These are phyloP conservation scores for Clarias batrachus DNA, from an alignment of 2,113 vertebrate genomes.

Conservation along the genomic window DNA sequence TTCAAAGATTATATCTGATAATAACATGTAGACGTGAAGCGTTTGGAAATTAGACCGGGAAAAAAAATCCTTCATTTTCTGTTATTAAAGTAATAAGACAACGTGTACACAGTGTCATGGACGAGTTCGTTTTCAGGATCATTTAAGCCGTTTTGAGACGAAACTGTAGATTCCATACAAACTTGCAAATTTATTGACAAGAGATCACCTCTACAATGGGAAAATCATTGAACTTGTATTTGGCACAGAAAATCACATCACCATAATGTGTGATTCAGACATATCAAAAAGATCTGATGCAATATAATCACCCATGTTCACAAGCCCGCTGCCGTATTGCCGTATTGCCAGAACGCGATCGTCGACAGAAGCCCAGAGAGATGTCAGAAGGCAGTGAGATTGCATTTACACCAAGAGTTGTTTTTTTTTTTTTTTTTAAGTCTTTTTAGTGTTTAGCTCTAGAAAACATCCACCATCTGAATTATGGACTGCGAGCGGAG, in stretches of 20 bases:
- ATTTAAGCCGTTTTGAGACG: background rate
- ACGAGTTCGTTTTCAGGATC: background rate
- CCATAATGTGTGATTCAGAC: slow-evolving; percentile 45
- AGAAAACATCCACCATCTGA: slow-evolving; percentile 29
- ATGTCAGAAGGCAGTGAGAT: slow-evolving; percentile 58
- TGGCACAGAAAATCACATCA: slow-evolving; percentile 53
- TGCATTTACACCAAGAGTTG: slow-evolving; percentile 33
- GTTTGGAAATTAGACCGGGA: background rate
- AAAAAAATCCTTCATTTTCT: background rate
- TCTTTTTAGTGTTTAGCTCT: slow-evolving; percentile 21
- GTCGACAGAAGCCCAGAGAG: slow-evolving; percentile 41
- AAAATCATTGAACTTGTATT: slow-evolving; percentile 48
- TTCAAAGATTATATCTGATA: background rate
- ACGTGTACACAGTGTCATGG: background rate
- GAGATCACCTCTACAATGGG: slow-evolving; percentile 49
- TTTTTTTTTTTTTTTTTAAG: too few species aligned
- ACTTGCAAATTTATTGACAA: slow-evolving; percentile 59
- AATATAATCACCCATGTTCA: slow-evolving; percentile 32
- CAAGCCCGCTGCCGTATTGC: slow-evolving; percentile 19
- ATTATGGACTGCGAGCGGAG: slow-evolving; percentile 18
- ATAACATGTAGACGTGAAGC: background rate
- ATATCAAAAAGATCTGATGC: slow-evolving; percentile 44
- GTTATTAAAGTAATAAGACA: background rate
- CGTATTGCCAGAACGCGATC: slow-evolving; percentile 26
- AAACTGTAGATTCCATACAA: slow-evolving; percentile 36